These are phyloP conservation scores for Meloidogyne hapla DNA, from an alignment of 1,140 invertebrate species.

Conservation along the genomic window DNA sequence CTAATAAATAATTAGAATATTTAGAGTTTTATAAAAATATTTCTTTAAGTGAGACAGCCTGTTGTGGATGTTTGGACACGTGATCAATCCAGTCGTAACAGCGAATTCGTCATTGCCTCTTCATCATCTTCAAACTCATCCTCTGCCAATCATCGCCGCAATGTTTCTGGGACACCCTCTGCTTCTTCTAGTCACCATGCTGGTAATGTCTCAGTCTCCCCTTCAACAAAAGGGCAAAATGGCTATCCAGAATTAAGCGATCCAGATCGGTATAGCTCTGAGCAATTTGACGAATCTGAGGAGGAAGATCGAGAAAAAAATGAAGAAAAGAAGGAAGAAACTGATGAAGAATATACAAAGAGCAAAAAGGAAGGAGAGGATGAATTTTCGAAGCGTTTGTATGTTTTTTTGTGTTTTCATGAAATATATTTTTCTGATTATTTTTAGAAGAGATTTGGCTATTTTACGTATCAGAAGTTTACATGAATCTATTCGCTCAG, in stretches of 20 bases:
- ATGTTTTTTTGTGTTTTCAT: neutral
- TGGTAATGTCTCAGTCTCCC: neutral
- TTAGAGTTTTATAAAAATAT: no score
- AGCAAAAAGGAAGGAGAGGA: neutral
- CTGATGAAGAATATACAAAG: neutral
- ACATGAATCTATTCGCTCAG: neutral
- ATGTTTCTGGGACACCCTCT: neutral
- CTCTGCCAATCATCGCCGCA: neutral
- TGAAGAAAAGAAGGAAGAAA: neutral
- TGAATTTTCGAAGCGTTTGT: neutral
- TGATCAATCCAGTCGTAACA: neutral
- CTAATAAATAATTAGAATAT: no score
- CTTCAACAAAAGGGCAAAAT: neutral
- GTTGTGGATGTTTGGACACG: slow-evolving; percentile 4
- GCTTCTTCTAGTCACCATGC: neutral
- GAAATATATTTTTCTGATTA: neutral
- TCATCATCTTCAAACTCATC: neutral
- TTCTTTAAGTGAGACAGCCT: no score
- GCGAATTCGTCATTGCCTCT: neutral
- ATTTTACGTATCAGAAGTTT: neutral
- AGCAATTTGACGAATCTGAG: neutral
- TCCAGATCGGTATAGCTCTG: neutral
- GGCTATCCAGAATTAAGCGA: neutral
- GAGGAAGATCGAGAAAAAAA: neutral
- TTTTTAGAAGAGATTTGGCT: neutral